A percentile compares a stretch with the other conserved stretches of the same genome.
Conservation (phyloP, 2,113 vertebrate genomes). For the Bubo scandiacus region DNA sequence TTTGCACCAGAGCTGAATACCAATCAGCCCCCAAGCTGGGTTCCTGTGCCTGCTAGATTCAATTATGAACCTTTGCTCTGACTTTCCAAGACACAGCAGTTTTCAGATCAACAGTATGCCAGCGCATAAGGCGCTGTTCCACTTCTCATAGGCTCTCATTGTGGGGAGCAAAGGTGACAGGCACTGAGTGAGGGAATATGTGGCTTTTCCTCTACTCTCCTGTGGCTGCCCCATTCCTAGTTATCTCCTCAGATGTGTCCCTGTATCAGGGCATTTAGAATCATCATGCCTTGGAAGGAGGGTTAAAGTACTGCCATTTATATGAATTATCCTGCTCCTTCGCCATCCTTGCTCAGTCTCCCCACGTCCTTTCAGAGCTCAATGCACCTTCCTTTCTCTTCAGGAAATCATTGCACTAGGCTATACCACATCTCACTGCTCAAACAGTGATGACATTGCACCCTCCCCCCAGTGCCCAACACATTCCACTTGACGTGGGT, state of each 20-base stretch:
- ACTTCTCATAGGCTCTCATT: neutral
- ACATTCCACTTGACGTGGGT: neutral
- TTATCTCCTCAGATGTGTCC: neutral
- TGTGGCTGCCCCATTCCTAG: neutral
- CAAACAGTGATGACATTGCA: neutral
- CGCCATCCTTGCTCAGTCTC: neutral
- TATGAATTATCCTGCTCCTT: neutral
- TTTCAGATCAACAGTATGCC: neutral
- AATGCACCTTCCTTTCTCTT: neutral
- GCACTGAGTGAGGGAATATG: neutral
- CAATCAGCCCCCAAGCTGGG: constrained; percentile 17
- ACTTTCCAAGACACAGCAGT: neutral
- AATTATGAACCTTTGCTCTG: constrained; percentile 21
- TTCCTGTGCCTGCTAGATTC: neutral
- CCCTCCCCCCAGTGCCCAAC: neutral
- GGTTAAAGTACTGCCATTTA: neutral
- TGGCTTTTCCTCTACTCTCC: neutral
- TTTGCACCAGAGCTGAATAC: constrained; percentile 45
- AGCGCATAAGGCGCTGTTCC: neutral
- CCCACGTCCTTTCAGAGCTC: neutral
- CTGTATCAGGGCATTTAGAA: neutral
- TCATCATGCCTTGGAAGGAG: neutral
- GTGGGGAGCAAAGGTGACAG: neutral
- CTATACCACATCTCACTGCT: neutral
- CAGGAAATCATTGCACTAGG: neutral